A percentile compares a stretch with the other conserved stretches of the same genome.
These are phyloP conservation scores for Poecilia velifera DNA, from an alignment of 2,797 vertebrate genomes.

Conservation along the genomic window DNA sequence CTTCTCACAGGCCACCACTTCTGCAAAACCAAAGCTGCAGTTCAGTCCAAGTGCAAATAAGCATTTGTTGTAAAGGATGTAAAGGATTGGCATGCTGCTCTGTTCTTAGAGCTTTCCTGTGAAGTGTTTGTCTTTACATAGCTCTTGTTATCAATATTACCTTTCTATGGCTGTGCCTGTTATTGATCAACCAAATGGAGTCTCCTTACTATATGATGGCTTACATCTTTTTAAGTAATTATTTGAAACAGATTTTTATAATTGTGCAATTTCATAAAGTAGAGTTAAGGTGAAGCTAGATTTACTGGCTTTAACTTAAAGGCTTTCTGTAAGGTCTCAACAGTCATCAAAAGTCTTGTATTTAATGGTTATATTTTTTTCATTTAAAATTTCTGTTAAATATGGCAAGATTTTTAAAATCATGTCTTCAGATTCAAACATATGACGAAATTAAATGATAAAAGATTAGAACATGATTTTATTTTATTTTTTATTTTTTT, in stretches of 20 bases:
- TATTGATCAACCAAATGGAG: not conserved
- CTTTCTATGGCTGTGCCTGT: not conserved
- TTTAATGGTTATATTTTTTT: not conserved
- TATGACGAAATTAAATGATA: not conserved
- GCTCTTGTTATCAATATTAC: slow-evolving; percentile 3
- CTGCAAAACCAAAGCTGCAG: slow-evolving; percentile 40
- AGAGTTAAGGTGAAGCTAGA: not conserved
- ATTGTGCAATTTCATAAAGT: not conserved
- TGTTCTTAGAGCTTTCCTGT: slow-evolving; percentile 30
- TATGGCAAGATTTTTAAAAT: not conserved
- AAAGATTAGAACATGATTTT: not conserved
- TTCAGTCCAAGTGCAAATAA: slow-evolving; percentile 32
- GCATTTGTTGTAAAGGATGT: slow-evolving; percentile 29
- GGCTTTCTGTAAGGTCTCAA: not conserved
- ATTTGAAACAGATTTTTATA: not conserved
- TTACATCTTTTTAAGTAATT: not conserved
- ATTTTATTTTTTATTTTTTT: not conserved
- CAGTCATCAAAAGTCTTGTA: not conserved
- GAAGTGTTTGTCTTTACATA: slow-evolving; percentile 26
- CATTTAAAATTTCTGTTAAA: not conserved
- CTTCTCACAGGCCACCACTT: slow-evolving; percentile 35
- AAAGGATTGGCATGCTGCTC: slow-evolving; percentile 20
- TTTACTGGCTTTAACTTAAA: not conserved
- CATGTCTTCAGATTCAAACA: not conserved
- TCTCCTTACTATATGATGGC: slow-evolving; percentile 1